phyloP scores from a whole-genome alignment of 2,797 vertebrate genomes.

The Phaenicophaeus curvirostris region DNA sequence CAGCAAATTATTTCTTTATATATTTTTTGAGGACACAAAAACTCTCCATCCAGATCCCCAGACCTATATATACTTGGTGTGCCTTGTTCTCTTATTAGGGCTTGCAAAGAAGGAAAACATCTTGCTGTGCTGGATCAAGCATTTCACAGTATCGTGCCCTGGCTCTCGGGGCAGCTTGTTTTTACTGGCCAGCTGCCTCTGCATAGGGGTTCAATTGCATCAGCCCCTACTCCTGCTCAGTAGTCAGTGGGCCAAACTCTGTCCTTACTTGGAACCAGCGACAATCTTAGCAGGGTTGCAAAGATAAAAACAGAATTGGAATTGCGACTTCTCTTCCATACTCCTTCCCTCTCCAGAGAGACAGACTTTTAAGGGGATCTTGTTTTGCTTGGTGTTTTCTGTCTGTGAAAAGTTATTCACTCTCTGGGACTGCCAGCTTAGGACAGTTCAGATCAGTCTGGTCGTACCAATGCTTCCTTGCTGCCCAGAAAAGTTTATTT shows the following conservation, averaged over 20 bases:
- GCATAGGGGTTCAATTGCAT: conserved; percentile 52
- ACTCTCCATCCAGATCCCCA: neutral
- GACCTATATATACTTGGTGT: conserved; percentile 35
- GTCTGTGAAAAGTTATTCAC: neutral
- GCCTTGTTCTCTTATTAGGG: conserved; percentile 50
- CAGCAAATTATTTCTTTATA: conserved; percentile 2
- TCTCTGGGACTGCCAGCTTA: neutral
- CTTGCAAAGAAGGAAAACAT: conserved; percentile 58
- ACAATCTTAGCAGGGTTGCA: conserved; percentile 2
- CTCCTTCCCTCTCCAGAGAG: neutral
- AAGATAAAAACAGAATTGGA: conserved; percentile 55
- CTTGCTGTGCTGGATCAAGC: conserved; percentile 48
- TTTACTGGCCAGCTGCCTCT: conserved; percentile 48
- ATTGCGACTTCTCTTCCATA: neutral
- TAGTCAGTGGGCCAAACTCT: conserved; percentile 30
- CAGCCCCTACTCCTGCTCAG: conserved; percentile 1
- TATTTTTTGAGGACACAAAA: neutral
- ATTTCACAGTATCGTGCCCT: conserved; percentile 46
- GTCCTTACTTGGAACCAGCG: conserved; percentile 30
- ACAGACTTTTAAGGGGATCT: neutral
- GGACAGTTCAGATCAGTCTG: neutral
- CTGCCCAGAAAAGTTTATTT: neutral
- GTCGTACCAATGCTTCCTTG: neutral
- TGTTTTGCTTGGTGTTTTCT: neutral
- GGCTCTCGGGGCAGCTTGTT: conserved; percentile 41